Evolutionary conservation across 2,113 vertebrate genomes (phyloP), one percentile per base, ranked within the genome.

Genomic region (Sorex araneus): DNA sequence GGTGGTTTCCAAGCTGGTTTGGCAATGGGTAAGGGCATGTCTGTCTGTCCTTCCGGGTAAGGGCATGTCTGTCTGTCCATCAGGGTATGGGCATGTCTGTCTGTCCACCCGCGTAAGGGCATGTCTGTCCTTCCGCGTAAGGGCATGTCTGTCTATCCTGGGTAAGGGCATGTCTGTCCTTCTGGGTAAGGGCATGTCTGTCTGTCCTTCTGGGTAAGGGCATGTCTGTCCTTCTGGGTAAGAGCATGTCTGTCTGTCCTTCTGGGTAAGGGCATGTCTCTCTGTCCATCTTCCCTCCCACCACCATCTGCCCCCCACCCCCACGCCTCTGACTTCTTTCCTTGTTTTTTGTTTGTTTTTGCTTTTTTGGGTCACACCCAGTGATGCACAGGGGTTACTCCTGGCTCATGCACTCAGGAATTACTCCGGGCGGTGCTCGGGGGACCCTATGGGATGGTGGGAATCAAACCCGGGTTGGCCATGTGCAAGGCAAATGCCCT

Each of bases 131-230:
- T n/a, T n/a, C n/a, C n/a, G n/a, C n/a, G 97, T 97, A 96, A 96
- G 96, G n/a, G 21, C 6, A 0, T 0, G 27, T 11, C 0, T 60
- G 34, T 45, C 45, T n/a, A n/a, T n/a, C n/a, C n/a, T 94, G 88
- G 97, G 97, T 97, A 96, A 96, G 96, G n/a, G 21, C 6, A 0
- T 0, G 27, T 11, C 0, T 60, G 34, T 45, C 45, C n/a, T n/a
- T n/a, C n/a, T 94, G 88, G 97, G 97, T 97, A 96, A 96, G 96
- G n/a, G 21, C 6, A 0, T 0, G 27, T 11, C 0, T 60, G 34
- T 45, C 45, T n/a, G n/a, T n/a, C n/a, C n/a, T n/a, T n/a, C n/a
- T 94, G 88, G 97, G 97, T 97, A 96, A 96, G 96, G n/a, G 21
- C 6, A 0, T 0, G 27, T 11, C 0, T 60, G 34, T 45, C 45